Conservation (phyloP, 1,140 invertebrate species). For the Amyelois transitella region DNA sequence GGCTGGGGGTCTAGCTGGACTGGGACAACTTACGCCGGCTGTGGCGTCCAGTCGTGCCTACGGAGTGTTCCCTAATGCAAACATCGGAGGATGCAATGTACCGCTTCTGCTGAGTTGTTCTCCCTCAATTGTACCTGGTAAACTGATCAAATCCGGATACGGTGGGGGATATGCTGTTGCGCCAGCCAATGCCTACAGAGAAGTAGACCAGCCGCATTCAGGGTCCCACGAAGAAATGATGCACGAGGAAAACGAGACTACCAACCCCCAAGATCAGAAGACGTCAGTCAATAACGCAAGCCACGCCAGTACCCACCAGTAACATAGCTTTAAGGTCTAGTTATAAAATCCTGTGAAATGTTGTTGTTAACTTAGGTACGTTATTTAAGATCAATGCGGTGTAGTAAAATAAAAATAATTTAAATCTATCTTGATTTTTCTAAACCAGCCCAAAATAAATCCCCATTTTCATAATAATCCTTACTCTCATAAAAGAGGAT, state of each 20-base stretch:
- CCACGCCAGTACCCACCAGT: conserved; percentile 5
- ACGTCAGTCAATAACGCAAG: conserved; percentile 11
- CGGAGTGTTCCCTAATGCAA: conserved; percentile 47
- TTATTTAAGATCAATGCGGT: neutral
- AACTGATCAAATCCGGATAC: conserved; percentile 22
- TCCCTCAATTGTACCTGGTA: conserved; percentile 40
- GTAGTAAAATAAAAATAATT: neutral
- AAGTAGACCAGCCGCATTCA: conserved; percentile 19
- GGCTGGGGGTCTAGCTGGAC: conserved; percentile 3
- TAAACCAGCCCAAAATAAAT: no score
- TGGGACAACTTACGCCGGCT: neutral
- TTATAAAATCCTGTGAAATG: neutral
- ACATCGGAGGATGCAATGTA: conserved; percentile 36
- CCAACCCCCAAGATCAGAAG: conserved; percentile 20
- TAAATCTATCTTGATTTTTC: neutral
- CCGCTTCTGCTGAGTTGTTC: conserved; percentile 57
- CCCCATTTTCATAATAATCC: no score
- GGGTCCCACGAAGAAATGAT: conserved; percentile 13
- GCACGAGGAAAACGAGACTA: conserved; percentile 9
- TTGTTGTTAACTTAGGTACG: neutral
- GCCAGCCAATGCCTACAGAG: conserved; percentile 21
- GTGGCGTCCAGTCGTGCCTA: conserved; percentile 20
- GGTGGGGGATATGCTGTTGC: conserved; percentile 6
- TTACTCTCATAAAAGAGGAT: no score
- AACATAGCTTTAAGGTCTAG: neutral